phyloP scores from a whole-genome alignment of 2,888 invertebrate genomes.

The Ectemnius lituratus region DNA sequence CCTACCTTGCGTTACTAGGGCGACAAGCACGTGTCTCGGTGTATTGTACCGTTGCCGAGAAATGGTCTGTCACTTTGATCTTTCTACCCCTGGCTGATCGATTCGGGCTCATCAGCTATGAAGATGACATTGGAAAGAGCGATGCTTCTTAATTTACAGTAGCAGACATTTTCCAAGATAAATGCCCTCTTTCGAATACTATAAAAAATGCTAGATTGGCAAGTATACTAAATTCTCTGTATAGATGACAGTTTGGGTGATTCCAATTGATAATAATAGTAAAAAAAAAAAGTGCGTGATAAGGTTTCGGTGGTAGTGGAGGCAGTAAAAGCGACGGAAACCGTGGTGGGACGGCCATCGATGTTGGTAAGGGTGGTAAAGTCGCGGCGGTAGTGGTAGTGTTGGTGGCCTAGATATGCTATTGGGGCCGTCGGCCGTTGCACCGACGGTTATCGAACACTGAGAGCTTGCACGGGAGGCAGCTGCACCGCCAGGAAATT shows the following conservation, averaged over 20 bases:
- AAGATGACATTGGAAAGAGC: no score
- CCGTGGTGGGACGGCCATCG: constrained; percentile 14
- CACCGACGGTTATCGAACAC: constrained; percentile 72
- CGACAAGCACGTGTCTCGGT: constrained; percentile 22
- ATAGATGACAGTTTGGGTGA: background rate
- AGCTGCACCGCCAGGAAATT: constrained; percentile 58
- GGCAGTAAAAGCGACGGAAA: constrained; percentile 9
- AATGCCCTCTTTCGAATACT: no score
- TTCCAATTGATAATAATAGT: background rate
- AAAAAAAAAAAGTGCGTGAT: constrained; percentile 6
- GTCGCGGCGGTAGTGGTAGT: constrained; percentile 38
- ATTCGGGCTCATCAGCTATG: no score
- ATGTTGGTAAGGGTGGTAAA: constrained; percentile 42
- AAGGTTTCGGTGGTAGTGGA: constrained; percentile 27
- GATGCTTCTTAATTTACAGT: no score
- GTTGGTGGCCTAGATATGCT: constrained; percentile 72
- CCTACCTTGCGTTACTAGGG: constrained; percentile 20
- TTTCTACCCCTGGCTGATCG: no score
- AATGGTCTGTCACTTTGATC: no score
- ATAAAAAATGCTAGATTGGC: no score
- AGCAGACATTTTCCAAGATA: no score
- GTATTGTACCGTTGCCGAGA: no score
- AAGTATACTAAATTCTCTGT: no score
- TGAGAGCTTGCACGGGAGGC: constrained; percentile 63
- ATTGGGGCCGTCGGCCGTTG: constrained; percentile 73